A percentile compares a stretch with the other conserved stretches of the same genome.
These are phyloP conservation scores for Leptura quadrifasciata DNA, from an alignment of 2,888 invertebrate species.

Conservation along the genomic window DNA sequence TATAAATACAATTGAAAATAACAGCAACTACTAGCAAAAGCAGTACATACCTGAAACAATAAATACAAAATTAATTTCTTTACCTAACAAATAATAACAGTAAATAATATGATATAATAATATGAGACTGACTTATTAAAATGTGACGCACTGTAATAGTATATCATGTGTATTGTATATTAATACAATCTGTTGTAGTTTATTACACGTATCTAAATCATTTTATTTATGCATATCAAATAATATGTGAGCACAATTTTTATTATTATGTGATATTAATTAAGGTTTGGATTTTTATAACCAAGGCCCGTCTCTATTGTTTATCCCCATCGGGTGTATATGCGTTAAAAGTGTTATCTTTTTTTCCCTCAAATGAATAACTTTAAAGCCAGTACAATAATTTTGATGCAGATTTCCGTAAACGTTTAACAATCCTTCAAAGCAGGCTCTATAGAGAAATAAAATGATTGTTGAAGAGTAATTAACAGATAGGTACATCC, in stretches of 20 bases:
- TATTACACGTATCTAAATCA: slow-evolving; percentile 5
- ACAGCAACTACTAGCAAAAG: background rate
- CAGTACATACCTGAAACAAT: slow-evolving; percentile 36
- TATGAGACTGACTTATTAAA: slow-evolving; percentile 30
- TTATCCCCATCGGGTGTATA: too few relatives aligned
- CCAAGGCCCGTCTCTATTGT: too few relatives aligned
- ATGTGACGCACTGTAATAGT: slow-evolving; percentile 21
- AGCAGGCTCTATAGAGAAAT: too few relatives aligned
- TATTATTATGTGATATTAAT: slow-evolving; percentile 14
- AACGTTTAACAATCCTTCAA: too few relatives aligned
- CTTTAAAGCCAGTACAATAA: too few relatives aligned
- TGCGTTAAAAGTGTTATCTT: too few relatives aligned
- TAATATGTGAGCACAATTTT: slow-evolving; percentile 4
- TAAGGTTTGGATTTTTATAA: background rate
- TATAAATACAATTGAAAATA: background rate
- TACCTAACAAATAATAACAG: background rate
- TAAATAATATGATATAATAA: too few relatives aligned
- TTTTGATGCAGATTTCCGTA: too few relatives aligned
- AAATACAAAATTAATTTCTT: slow-evolving; percentile 26
- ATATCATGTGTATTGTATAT: too few relatives aligned
- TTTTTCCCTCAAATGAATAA: too few relatives aligned
- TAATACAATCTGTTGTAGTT: slow-evolving; percentile 14
- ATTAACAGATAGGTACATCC: too few relatives aligned
- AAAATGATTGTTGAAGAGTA: too few relatives aligned
- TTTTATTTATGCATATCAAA: slow-evolving; percentile 10